Base-by-base conservation (phyloP, 2,113 vertebrate genomes). In the Thunnus maccoyii region DNA sequence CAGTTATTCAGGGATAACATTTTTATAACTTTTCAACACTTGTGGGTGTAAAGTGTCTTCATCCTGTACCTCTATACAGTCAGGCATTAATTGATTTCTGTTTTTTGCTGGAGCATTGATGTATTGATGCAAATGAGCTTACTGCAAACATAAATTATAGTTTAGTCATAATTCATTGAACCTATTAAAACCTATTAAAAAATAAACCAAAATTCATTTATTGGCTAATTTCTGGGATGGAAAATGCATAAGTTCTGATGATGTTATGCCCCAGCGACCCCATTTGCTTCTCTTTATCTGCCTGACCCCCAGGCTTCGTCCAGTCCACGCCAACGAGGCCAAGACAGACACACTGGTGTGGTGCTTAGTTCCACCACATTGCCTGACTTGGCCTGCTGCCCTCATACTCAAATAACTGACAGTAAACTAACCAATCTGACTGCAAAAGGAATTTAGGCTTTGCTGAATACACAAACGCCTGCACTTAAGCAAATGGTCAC, bases 311-410 rank as follows among this genome's bases (percentile, higher is more conserved):
- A 65, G 71, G 67, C 57, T 58, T 58, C 32, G 41, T 56, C 44
- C 50, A n/a, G 57, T 67, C 25, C 14, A 25, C 2, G 17, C 76
- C 70, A 82, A 47, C 32, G 0, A 78, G 64, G 51, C 60, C 22
- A 54, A 30, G 56, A 54, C 57, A 77, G 51, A 72, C 86, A 41
- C 36, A 41, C 36, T 66, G 51, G 65, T 81, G 79, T 20, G 57
- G 15, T 50, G 64, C 85, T 76, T 70, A 80, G 51, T 62, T 90
- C 76, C 74, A 86, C 55, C 66, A 70, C 72, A 68, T 48, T 77
- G 64, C 73, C 52, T 51, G 64, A 77, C 54, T 74, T 76, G 70
- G 74, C 60, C 41, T 16, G n/a, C 3, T 73, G 63, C 75, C 61
- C 30, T 78, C 15, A n/a, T 48, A 46, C 54, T 41, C 17, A 41